Percentiles rank a stretch among this genome's conserved stretches.
Conservation (phyloP, 2,888 invertebrate genomes). For the Parapristionchus giblindavisi region DNA sequence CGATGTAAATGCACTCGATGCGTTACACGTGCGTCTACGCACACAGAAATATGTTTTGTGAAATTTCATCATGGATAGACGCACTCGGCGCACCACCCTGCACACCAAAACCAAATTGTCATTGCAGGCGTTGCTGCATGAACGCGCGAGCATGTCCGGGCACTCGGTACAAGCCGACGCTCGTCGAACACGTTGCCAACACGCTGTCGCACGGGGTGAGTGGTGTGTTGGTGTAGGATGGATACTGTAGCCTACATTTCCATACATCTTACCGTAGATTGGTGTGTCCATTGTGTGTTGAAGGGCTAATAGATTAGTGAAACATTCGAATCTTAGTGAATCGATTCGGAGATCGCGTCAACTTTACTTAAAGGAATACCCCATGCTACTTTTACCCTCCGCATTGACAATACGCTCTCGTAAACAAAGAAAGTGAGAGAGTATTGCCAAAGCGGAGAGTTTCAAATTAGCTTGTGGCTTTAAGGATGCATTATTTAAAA, state of each 20-base stretch:
- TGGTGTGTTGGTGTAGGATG: constrained; percentile 7
- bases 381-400: too few species aligned
- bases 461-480: too few species aligned
- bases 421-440: too few species aligned
- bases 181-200: constrained; percentile 64
- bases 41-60: too few species aligned
- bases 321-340: background rate
- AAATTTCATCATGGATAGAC: background rate
- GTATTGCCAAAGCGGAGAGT: too few species aligned
- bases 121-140: constrained; percentile 51
- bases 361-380: background rate
- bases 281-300: background rate
- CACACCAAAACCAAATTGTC: background rate
- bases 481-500: background rate
- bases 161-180: constrained; percentile 65
- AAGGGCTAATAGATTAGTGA: background rate
- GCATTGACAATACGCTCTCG: too few species aligned
- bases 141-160: constrained; percentile 59
- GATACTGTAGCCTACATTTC: background rate
- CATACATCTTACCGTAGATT: background rate
- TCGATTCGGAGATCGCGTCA: background rate
- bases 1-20: too few species aligned
- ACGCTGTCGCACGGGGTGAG: constrained; percentile 60
- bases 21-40: too few species aligned
- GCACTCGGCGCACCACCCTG: background rate